These are phyloP conservation scores for Sycobia sp. DNA, from an alignment of 1,140 invertebrate species.

Conservation along the genomic window DNA sequence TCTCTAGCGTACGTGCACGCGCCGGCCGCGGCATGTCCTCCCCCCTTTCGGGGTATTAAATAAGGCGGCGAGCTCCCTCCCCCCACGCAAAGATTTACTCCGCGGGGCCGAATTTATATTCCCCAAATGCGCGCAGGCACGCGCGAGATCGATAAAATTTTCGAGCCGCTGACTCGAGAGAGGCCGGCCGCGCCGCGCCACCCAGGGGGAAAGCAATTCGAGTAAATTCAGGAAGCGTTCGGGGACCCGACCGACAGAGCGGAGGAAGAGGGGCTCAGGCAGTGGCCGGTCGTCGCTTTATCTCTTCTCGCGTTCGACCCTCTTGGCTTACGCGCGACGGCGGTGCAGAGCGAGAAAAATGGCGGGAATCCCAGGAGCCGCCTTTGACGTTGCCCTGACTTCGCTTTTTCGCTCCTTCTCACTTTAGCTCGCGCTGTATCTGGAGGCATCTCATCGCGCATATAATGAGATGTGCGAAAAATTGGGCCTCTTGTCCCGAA, in stretches of 20 bases:
- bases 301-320: slow-evolving; percentile 47
- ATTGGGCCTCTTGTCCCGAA: too few relatives aligned
- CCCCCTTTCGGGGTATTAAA: too few relatives aligned
- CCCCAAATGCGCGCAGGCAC: too few relatives aligned
- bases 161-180: too few relatives aligned
- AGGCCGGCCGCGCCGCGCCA: slow-evolving; percentile 26
- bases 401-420: too few relatives aligned
- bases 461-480: too few relatives aligned
- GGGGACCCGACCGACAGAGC: not conserved
- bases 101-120: too few relatives aligned
- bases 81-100: not conserved
- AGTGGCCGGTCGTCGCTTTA: too few relatives aligned
- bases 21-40: not conserved
- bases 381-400: too few relatives aligned
- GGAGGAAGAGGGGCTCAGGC: too few relatives aligned
- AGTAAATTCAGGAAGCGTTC: slow-evolving; percentile 52
- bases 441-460: too few relatives aligned
- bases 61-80: not conserved
- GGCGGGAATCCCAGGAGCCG: slow-evolving; percentile 40
- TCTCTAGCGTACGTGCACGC: not conserved
- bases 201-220: slow-evolving; percentile 50
- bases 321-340: slow-evolving; percentile 40
- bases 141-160: slow-evolving; percentile 56
- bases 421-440: too few relatives aligned
- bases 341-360: slow-evolving; percentile 47